These are phyloP conservation scores for Acromyrmex charruanus DNA, from an alignment of 1,140 invertebrate species.

Conservation along the genomic window DNA sequence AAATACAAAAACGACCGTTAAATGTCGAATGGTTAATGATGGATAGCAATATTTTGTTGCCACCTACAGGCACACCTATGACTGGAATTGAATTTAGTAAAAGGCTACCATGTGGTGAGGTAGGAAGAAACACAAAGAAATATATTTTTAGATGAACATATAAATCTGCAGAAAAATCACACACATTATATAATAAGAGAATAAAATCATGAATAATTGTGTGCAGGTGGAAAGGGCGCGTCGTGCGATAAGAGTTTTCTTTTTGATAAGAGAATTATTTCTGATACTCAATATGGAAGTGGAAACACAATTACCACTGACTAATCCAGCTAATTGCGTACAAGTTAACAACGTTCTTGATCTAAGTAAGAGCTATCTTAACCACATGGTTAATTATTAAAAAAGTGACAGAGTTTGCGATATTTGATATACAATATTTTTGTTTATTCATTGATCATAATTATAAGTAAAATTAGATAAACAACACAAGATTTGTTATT, in stretches of 20 bases:
- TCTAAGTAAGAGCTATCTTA: conserved; percentile 90
- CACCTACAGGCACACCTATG: conserved; percentile 98
- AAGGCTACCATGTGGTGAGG: conserved; percentile 97
- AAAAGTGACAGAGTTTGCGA: not conserved
- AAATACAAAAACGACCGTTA: conserved; percentile 94
- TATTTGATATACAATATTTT: conserved; percentile 7
- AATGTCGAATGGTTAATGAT: conserved; percentile 98
- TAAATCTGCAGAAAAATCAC: not conserved
- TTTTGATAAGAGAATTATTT: conserved; percentile 95
- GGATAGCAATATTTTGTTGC: conserved; percentile 98
- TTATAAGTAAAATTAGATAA: conserved; percentile 4
- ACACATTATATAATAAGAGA: conserved; percentile 33
- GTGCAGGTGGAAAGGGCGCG: conserved; percentile 95
- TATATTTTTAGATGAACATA: not conserved
- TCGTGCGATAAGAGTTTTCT: conserved; percentile 97
- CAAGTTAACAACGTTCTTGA: conserved; percentile 97
- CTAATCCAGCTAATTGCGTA: conserved; percentile 95
- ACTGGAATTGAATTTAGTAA: conserved; percentile 98
- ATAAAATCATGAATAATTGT: conserved; percentile 66
- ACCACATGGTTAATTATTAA: not conserved
- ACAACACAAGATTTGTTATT: not conserved
- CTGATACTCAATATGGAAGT: conserved; percentile 93
- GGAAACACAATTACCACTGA: conserved; percentile 96
- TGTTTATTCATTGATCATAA: not conserved
- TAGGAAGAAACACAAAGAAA: conserved; percentile 81